phyloP scores from a whole-genome alignment of 2,888 invertebrate species.

The Gryllus longicercus region DNA sequence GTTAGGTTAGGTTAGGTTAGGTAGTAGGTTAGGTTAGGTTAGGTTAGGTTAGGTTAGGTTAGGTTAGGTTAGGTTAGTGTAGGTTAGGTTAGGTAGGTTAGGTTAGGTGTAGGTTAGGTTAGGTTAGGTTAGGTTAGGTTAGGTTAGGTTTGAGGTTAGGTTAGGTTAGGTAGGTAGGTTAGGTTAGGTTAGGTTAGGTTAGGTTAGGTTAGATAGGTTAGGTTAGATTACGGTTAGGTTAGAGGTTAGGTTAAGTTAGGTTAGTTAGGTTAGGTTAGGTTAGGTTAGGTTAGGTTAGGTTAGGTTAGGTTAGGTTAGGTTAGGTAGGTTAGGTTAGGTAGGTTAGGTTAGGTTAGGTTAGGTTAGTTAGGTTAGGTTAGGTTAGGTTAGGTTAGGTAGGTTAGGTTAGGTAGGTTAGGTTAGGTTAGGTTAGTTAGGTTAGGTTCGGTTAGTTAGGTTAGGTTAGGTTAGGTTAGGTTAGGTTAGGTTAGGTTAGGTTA shows the following conservation, averaged over 20 bases:
- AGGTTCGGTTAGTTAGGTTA: constrained; percentile 40
- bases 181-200: no score
- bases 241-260: no score
- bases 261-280: no score
- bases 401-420: constrained; percentile 36
- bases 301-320: no score
- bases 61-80: not conserved
- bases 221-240: constrained; percentile 41
- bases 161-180: constrained; percentile 39
- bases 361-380: constrained; percentile 36
- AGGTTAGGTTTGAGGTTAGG: constrained; percentile 41
- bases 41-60: not conserved
- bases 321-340: no score
- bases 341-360: no score
- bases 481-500: not conserved
- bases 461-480: constrained; percentile 39
- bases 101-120: constrained; percentile 32
- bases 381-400: constrained; percentile 37
- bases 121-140: constrained; percentile 34
- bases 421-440: constrained; percentile 31
- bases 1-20: no score
- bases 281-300: no score
- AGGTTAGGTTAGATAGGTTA: constrained; percentile 31
- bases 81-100: constrained; percentile 40
- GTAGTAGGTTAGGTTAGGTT: constrained; percentile 29